Base-by-base conservation (phyloP, 1,140 invertebrate genomes). In the Schlechtendalia chinensis region DNA sequence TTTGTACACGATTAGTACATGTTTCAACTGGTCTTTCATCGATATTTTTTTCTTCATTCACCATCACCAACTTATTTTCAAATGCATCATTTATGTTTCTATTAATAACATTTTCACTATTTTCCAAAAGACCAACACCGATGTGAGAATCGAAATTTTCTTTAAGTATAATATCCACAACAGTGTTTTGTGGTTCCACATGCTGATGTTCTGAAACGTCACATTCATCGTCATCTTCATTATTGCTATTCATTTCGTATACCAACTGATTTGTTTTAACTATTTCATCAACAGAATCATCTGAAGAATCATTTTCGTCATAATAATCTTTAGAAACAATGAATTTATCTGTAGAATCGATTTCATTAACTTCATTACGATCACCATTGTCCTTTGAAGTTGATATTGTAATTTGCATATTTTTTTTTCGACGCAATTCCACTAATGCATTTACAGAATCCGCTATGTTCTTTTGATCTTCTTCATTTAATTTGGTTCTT, bases 381-480 rank as follows among this genome's bases (percentile, higher is more conserved):
- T 29, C 17, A 22, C 17, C 16, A 1, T 32, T 19, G 39, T n/a
- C 56, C 1, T 27, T 61, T 1, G 3, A 22, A 16, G 27, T 19
- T 17, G 74, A 27, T 0, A 16, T 12, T n/a, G 3, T 61, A 47
- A 47, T 50, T 47, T n/a, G 39, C 14, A 22, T 24, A 19, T 27
- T 4, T 5, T 17, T 24, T 47, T 61, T 79, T 39, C 12, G 32
- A 16, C 58, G 32, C 24, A 63, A 29, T n/a, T 17, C 61, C 16
- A 79, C 47, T 79, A 79, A n/a, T 0, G 75, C 58, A 0, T 63
- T 47, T 72, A 83, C 83, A 71, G 83, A 83, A 56, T 82, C 83
- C 16, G 53, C 59, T 16, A 84, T 82, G n/a, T 61, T 81, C 29
- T 82, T 69, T 50, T 82, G 63, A 71, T 84, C 83, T 56, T 71